Percentiles rank a stretch among this genome's conserved stretches.
Evolutionary conservation across 2,113 vertebrate species (phyloP).

Genomic region (Halcyon senegalensis): DNA sequence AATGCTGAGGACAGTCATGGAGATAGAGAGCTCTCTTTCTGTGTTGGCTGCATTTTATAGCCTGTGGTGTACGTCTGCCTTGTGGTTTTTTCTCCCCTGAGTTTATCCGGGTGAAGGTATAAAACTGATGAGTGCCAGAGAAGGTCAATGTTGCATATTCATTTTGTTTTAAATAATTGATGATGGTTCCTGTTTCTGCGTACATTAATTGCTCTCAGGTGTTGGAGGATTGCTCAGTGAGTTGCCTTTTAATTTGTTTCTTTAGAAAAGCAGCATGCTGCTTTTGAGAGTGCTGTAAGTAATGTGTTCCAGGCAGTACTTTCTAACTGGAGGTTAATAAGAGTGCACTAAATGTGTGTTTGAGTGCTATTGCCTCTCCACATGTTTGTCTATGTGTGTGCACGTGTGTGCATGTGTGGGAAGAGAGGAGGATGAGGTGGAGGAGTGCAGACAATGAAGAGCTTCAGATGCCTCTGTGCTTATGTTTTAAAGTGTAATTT

Average conservation of each 20-base stretch:
- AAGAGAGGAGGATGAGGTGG: not conserved
- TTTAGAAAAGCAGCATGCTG: conserved; percentile 46
- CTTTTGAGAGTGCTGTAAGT: conserved; percentile 44
- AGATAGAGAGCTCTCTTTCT: not conserved
- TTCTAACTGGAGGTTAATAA: conserved; percentile 67
- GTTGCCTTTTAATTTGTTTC: conserved; percentile 70
- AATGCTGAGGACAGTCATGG: not conserved
- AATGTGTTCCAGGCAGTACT: not conserved
- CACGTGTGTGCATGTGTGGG: accelerated
- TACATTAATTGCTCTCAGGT: conserved; percentile 80
- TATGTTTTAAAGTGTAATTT: not conserved
- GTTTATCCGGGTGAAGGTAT: conserved; percentile 65
- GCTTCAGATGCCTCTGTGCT: not conserved
- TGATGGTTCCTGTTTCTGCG: conserved; percentile 72
- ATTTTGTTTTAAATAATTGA: conserved; percentile 82
- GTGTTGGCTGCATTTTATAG: not conserved
- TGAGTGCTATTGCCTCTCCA: not conserved
- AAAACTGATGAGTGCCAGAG: conserved; percentile 64
- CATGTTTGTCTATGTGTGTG: too few relatives aligned
- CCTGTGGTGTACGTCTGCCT: not conserved
- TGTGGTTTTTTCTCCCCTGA: conserved; percentile 39
- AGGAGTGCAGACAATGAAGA: not conserved
- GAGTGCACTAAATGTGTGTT: not conserved
- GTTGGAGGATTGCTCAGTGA: conserved; percentile 65
- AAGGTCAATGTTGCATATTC: conserved; percentile 76